Base-by-base conservation (phyloP, 1,140 invertebrate genomes). In the Telenomus remus region DNA sequence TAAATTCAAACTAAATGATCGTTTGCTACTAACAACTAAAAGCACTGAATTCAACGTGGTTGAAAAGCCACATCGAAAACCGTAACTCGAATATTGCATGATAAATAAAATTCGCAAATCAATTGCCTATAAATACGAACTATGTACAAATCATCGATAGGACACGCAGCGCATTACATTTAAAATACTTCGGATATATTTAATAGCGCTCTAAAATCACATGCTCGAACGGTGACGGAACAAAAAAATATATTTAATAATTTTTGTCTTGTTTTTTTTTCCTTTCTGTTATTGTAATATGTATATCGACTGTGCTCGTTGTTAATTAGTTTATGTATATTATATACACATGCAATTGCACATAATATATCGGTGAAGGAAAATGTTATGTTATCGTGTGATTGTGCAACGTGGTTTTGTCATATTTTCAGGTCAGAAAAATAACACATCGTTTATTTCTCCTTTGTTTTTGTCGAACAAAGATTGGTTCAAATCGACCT, bases 101-200 rank as follows among this genome's bases (percentile, higher is more conserved):
- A 82, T 83, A 86, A 84, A 84, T 73, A 73, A 47, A 86, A n/a
- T n/a, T n/a, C 37, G 37, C 65, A 83, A 86, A 82, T 84, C 82
- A 86, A 64, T 86, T 85, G 81, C 81, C 84, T 72, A 85, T 82
- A 84, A 81, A 80, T 86, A 88, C 76, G 63, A 84, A 80, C 84
- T 88, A 88, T 87, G 79, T 88, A 88, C 85, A 86, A 85, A 81
- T 84, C 65, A 80, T 84, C 76, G 85, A 87, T 73, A 59, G 81
- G 85, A 87, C 83, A 86, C 85, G 80, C 82, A 86, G 81, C n/a
- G n/a, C 72, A 68, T 78, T 82, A 79, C 73, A 72, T 77, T 55
- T 8, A 72, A 61, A 69, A 55, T 68, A 64, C 56, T 82, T 84
- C 76, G 80, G 79, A 71, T 81, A 83, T 68, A 76, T 81, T 81